A percentile compares a stretch with the other conserved stretches of the same genome.
Conservation (phyloP, 2,113 vertebrate species). For the Perca fluviatilis region DNA sequence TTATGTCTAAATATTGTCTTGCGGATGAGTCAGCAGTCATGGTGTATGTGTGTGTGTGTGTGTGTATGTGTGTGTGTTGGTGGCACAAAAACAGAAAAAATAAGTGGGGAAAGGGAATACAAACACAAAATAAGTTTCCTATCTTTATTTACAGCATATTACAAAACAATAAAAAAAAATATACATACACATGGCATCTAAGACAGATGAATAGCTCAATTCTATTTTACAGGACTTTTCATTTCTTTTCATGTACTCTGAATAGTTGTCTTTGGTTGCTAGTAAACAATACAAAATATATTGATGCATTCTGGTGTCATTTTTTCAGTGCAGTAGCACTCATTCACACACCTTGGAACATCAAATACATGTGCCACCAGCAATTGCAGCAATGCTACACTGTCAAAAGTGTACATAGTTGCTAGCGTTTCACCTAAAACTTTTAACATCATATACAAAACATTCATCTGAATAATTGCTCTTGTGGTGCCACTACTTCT, state of each 20-base stretch:
- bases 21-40: background rate
- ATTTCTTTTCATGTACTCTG: conserved; percentile 22
- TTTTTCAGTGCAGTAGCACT: conserved; percentile 20
- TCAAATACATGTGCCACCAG: conserved; percentile 32
- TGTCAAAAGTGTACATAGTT: conserved; percentile 45
- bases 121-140: conserved; percentile 53
- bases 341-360: conserved; percentile 23
- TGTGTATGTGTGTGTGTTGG: background rate
- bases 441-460: conserved; percentile 88
- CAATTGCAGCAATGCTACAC: conserved; percentile 32
- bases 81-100: background rate
- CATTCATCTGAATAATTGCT: conserved; percentile 81
- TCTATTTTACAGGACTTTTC: conserved; percentile 72
- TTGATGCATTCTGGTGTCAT: conserved; percentile 3
- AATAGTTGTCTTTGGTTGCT: conserved; percentile 70
- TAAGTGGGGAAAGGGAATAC: background rate
- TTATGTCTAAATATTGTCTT: background rate
- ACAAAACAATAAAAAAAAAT: conserved; percentile 83
- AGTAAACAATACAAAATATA: conserved; percentile 33
- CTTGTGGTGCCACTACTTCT: conserved; percentile 75
- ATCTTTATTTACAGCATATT: conserved; percentile 86
- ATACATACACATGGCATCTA: conserved; percentile 80
- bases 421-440: conserved; percentile 68
- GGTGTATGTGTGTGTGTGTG: background rate
- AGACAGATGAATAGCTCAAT: conserved; percentile 63